phyloP scores from a whole-genome alignment of 2,113 vertebrate genomes.

The Podiceps cristatus region DNA sequence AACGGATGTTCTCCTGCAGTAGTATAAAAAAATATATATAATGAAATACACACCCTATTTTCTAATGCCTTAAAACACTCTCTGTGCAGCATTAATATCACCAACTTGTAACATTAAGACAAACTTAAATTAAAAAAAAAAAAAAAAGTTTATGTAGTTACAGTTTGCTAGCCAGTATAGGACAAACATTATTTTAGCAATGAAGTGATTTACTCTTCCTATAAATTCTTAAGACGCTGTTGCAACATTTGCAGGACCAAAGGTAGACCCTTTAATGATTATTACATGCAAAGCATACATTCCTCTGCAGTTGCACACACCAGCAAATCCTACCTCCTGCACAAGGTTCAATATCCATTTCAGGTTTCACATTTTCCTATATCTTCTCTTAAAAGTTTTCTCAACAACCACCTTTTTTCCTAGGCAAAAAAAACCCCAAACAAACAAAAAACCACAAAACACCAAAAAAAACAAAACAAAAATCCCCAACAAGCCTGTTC shows the following conservation, averaged over 20 bases:
- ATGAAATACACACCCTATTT: not conserved
- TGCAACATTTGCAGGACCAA: not conserved
- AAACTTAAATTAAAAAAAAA: not conserved
- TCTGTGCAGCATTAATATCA: not conserved
- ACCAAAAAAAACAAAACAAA: too few relatives aligned
- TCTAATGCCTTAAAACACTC: not conserved
- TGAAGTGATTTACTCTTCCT: not conserved
- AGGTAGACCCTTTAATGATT: not conserved
- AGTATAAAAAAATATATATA: not conserved
- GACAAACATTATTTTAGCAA: not conserved
- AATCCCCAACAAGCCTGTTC: not conserved
- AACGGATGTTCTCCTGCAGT: slow-evolving; percentile 82
- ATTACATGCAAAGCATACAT: not conserved
- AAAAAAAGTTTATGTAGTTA: not conserved
- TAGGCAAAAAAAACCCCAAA: not conserved
- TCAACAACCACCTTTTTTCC: not conserved
- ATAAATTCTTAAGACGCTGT: not conserved
- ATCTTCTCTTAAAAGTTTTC: not conserved
- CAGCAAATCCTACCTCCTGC: not conserved
- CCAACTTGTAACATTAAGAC: not conserved
- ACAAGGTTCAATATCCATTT: not conserved
- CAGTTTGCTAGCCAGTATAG: not conserved
- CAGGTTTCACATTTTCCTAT: not conserved
- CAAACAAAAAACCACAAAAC: too few relatives aligned
- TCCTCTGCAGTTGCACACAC: not conserved